Evolutionary conservation across 2,888 invertebrate species (phyloP).

Genomic region (Leucophenga montana): DNA sequence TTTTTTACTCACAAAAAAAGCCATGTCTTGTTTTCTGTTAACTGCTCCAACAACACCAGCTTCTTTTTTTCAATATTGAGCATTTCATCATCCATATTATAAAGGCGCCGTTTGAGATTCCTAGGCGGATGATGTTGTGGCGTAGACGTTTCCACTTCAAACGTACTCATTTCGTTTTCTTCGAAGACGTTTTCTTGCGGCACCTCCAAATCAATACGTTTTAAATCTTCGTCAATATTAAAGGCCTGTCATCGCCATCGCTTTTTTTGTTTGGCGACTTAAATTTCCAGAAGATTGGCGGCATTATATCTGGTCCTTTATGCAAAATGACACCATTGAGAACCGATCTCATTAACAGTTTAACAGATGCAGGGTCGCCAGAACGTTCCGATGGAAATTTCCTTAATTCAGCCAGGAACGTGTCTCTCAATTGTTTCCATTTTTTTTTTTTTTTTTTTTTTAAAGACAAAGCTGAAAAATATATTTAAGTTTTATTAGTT

Average conservation of each 20-base stretch:
- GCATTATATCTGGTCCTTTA: constrained; percentile 34
- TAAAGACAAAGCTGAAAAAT: constrained; percentile 28
- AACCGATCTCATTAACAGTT: background rate
- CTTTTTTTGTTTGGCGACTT: constrained; percentile 12
- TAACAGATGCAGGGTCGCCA: constrained; percentile 28
- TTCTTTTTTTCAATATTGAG: constrained; percentile 26
- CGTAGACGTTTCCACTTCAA: constrained; percentile 25
- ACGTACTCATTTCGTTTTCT: constrained; percentile 24
- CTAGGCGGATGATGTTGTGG: background rate
- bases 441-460: constrained; percentile 37
- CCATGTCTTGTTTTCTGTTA: no score
- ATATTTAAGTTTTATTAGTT: constrained; percentile 10
- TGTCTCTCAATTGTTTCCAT: constrained; percentile 35
- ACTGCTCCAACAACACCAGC: constrained; percentile 15
- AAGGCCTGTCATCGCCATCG: background rate
- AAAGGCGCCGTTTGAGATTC: constrained; percentile 21
- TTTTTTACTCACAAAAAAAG: constrained; percentile 29
- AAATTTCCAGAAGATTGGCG: constrained; percentile 32
- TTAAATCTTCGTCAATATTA: background rate
- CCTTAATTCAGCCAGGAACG: constrained; percentile 36
- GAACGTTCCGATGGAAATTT: constrained; percentile 34
- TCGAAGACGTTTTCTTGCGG: constrained; percentile 1
- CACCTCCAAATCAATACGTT: background rate
- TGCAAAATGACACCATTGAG: no score
- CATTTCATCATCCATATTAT: constrained; percentile 22